Evolutionary conservation across 2,113 vertebrate species (phyloP), one percentile per base, ranked within the genome.

Genomic region (Ursus arctos): DNA sequence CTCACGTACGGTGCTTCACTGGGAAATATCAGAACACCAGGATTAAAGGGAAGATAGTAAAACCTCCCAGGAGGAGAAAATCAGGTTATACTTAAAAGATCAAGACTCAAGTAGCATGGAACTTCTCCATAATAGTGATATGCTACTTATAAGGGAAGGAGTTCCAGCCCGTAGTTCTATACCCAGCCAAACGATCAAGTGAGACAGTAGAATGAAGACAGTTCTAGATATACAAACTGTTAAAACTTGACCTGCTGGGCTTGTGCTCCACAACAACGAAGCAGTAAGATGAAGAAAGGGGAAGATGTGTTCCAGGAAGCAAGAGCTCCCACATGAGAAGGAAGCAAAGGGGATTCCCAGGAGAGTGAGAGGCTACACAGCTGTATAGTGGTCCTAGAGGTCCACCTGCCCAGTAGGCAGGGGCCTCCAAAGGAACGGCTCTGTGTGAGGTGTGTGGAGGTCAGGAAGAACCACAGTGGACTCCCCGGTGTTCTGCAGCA

Each of bases 11-110:
- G 4, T 26, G 43, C 24, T 83, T 89, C 8, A 77, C 19, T 72
- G 28, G 69, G 51, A 88, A 84, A 65, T 91, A 91, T 92, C 63
- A 96, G 63, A 95, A 91, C n/a, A 85, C 9, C 7, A 33, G 47
- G 33, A 4, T 79, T 88, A 55, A 96, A 88, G 22, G 18, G 21
- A 65, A 79, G 26, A 61, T 63, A 49, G 26, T 86, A 40, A 55
- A 55, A 67, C 18, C 84, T 55, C 43, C 16, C 43, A 63, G 24
- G 19, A 59, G 14, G 53, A 72, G 49, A 88, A 92, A 85, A 84
- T 40, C 47, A 36, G 24, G 18, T 84, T 84, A 77, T n/a, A 80
- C 67, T 85, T 94, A 85, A 85, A 94, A 28, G 1, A 49, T 93
- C 6, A 43, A 63, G 8, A 74, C 28, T 97, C 55, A 65, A 4